Evolutionary conservation across 2,113 vertebrate species (phyloP), one percentile per base, ranked within the genome.

Genomic region (Hemibagrus wyckioides): DNA sequence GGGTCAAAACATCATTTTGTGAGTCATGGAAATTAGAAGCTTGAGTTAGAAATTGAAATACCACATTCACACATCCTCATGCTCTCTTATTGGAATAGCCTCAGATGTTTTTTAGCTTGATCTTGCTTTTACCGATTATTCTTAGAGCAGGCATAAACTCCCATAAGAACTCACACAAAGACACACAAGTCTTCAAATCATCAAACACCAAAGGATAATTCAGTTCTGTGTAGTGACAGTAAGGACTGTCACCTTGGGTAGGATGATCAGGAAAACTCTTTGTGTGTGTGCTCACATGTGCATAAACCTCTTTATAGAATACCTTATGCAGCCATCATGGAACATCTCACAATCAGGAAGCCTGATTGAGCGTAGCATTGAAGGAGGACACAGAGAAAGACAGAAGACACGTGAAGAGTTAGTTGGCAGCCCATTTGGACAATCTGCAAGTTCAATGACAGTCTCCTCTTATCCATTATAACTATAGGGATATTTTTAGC

Each of bases 321-420:
- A 97, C 96, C 96, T 97, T 92, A 92, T 92, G 87, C 89, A 93
- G 94, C 93, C 93, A 90, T 95, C 95, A 93, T 94, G 88, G 94
- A 91, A 88, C 93, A 90, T 90, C 94, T 96, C 94, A 95, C 93
- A 93, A 92, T 95, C 95, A 94, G 96, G 95, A 80, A 92, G 94
- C 93, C 96, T 97, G 95, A 96, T 94, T 92, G 91, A 93, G 93
- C 28, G 80, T 54, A 77, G 77, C 75, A 83, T 87, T 89, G 85
- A 86, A 93, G 91, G 89, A 92, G 86, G 92, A 90, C 87, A 92
- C 48, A 90, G 86, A 92, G 71, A 91, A 1, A 93, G 85, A 90
- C 52, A 92, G 85, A 89, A 90, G 77, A 88, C 52, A 89, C 30
- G 88, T 82, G 57, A 83, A 61, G 90, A 71, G 89, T 94, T 94